phyloP scores from a whole-genome alignment of 2,113 vertebrate species.

The Rhynchopsitta pachyrhyncha region DNA sequence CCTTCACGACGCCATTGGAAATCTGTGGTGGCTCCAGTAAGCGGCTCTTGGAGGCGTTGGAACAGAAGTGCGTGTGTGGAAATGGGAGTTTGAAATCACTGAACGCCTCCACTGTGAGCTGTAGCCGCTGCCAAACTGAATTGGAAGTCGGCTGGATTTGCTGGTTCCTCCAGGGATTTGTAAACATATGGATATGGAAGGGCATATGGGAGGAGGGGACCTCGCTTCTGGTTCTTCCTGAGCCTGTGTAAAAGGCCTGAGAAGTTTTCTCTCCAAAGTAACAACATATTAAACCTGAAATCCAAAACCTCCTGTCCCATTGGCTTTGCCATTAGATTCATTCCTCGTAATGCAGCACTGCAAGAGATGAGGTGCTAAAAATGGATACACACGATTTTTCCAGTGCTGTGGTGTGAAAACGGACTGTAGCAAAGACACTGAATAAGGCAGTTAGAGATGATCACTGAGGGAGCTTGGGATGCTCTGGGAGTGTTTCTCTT shows the following conservation, averaged over 20 bases:
- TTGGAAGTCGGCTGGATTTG: not conserved
- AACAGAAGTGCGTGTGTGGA: not conserved
- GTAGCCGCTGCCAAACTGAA: not conserved
- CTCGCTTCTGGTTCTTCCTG: not conserved
- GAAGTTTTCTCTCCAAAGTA: not conserved
- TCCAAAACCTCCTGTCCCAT: rapidly evolving
- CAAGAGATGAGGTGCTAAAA: not conserved
- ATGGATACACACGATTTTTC: not conserved
- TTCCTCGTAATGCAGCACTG: not conserved
- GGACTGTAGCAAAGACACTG: not conserved
- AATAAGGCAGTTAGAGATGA: not conserved
- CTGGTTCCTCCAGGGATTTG: not conserved
- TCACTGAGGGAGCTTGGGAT: not conserved
- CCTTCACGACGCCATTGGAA: not conserved
- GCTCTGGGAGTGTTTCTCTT: not conserved
- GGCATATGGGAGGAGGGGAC: not conserved
- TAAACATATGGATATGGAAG: not conserved
- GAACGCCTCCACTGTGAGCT: not conserved
- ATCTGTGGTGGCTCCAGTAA: not conserved
- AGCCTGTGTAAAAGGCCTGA: not conserved
- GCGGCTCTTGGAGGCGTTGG: not conserved
- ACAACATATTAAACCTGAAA: not conserved
- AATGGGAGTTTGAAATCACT: not conserved
- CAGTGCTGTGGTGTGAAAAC: not conserved
- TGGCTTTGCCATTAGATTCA: not conserved